Base-by-base conservation (phyloP, 2,888 invertebrate species). In the Hylaea fasciaria region DNA sequence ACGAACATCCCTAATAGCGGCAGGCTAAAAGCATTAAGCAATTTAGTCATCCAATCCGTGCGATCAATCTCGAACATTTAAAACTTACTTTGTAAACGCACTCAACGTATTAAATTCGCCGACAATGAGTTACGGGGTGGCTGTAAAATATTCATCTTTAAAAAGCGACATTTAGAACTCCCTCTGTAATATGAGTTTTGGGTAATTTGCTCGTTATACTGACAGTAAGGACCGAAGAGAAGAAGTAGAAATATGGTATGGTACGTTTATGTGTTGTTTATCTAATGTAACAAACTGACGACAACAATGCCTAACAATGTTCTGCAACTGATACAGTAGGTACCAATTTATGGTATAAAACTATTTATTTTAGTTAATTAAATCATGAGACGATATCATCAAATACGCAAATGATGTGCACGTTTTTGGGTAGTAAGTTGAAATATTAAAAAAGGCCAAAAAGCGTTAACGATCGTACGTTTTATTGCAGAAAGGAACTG, bases 101-200 rank as follows among this genome's bases (percentile, higher is more conserved):
- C 88, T 90, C 82, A 87, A 83, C 77, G 84, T 89, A 91, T 91
- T 90, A 89, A 88, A 87, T 86, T 86, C 81, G 72, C 80, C 81
- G 83, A 80, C 85, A 84, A 86, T 88, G 86, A 88, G 69, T 86
- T 82, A 89, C 80, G 73, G 71, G 74, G 70, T 70, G 74, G 69
- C 77, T 77, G 80, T 81, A 78, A 86, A 87, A 83, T 82, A 83
- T 86, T 85, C 81, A 83, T 87, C 83, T 85, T 83, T 82, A 85
- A 87, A 89, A 87, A 83, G 81, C 78, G 83, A 78, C 83, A 80
- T 86, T 86, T 87, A 86, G 87, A 86, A 76, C 84, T 82, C 89
- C 89, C 89, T 81, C 71, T 75, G 86, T 87, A 84, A 87, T 87
- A 87, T 88, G 86, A 90, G 83, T 86, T 81, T 85, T 84, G 77